Evolutionary conservation across 2,888 invertebrate species (phyloP).

Genomic region (Amblyteles armatorius): DNA sequence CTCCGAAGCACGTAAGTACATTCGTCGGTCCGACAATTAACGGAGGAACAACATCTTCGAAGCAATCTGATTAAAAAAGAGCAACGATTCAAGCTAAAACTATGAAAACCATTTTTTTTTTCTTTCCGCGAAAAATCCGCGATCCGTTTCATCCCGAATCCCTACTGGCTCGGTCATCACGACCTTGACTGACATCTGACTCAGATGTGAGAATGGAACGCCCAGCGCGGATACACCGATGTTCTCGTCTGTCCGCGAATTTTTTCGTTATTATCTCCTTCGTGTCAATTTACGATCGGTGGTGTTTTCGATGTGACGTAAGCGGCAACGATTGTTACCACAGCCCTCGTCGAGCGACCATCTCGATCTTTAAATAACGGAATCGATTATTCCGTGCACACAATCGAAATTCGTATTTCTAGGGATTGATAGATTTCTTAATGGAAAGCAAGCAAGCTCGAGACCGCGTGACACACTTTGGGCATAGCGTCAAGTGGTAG

Average conservation of each 20-base stretch:
- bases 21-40: conserved; percentile 49
- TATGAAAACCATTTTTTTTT: not conserved
- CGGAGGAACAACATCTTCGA: not conserved
- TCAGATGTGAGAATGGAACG: conserved; percentile 8
- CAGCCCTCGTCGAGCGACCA: not conserved
- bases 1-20: conserved; percentile 74
- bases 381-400: no score
- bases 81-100: not conserved
- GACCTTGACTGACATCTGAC: conserved; percentile 81
- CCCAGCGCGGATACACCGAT: not conserved
- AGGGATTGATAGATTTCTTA: not conserved
- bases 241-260: not conserved
- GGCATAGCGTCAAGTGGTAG: not conserved
- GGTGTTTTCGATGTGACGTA: conserved; percentile 62
- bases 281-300: not conserved
- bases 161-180: conserved; percentile 25
- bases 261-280: not conserved
- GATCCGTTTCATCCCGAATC: not conserved
- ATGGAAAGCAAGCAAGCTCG: conserved; percentile 7
- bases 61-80: not conserved
- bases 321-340: conserved; percentile 27
- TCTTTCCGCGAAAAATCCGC: conserved; percentile 7
- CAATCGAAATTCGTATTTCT: not conserved
- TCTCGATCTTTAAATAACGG: not conserved
- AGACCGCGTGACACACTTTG: conserved; percentile 31